Conservation (phyloP, 2,113 vertebrate genomes). For the Pomatostomus ruficeps region DNA sequence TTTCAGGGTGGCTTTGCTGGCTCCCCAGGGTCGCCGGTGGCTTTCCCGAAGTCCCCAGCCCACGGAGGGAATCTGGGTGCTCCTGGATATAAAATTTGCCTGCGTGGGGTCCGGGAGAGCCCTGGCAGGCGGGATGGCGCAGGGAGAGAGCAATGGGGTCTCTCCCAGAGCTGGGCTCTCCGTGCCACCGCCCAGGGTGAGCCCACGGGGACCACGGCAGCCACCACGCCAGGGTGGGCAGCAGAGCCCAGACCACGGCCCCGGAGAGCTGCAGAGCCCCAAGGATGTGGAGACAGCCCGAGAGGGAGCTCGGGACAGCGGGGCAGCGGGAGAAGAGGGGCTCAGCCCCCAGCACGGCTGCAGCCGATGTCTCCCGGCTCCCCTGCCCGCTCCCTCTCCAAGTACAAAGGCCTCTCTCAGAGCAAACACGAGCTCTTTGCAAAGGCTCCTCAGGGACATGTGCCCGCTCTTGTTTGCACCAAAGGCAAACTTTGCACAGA, state of each 20-base stretch:
- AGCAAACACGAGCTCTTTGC: conserved; percentile 51
- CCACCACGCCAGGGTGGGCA: accelerated
- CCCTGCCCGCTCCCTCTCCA: not conserved
- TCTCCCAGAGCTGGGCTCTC: not conserved
- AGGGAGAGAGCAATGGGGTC: not conserved
- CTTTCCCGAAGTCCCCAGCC: accelerated
- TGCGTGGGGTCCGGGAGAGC: not conserved
- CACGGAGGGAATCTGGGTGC: not conserved
- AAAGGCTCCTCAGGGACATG: conserved; percentile 48
- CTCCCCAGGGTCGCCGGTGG: not conserved
- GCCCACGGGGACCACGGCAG: accelerated
- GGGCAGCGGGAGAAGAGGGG: not conserved
- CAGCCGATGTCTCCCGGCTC: not conserved
- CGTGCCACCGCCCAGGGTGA: accelerated
- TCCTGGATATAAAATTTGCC: not conserved
- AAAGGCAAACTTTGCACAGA: conserved; percentile 49
- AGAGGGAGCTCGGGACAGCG: accelerated
- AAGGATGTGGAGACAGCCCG: accelerated
- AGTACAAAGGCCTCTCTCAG: conserved; percentile 55
- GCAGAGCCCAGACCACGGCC: accelerated
- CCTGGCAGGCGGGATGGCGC: not conserved
- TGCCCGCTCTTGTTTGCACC: conserved; percentile 57
- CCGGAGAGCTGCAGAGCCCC: not conserved
- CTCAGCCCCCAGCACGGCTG: not conserved
- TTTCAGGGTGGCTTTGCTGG: accelerated